Percentiles rank a stretch among this genome's conserved stretches.
phyloP scores from a whole-genome alignment of 2,797 vertebrate genomes.

The Rallus crepitans region DNA sequence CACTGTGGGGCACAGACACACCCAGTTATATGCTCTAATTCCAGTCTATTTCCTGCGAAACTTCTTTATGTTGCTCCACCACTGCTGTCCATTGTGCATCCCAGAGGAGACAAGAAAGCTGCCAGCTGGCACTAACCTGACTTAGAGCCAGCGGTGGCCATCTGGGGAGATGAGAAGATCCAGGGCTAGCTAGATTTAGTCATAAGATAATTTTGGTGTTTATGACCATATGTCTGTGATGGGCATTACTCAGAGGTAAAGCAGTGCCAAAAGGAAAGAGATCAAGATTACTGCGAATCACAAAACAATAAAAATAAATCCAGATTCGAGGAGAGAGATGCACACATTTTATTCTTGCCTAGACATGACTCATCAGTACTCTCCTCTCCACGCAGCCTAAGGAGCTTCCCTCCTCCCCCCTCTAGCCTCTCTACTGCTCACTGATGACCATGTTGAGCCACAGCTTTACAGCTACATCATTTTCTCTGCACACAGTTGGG shows the following conservation, averaged over 20 bases:
- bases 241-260: constrained; percentile 32
- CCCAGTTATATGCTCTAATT: background rate
- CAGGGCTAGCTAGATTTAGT: background rate
- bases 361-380: constrained; percentile 25
- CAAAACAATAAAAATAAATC: constrained; percentile 27
- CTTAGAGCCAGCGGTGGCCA: background rate
- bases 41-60: background rate
- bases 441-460: accelerated
- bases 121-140: background rate
- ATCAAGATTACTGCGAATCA: background rate
- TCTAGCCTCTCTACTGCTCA: background rate
- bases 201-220: constrained; percentile 19
- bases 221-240: background rate
- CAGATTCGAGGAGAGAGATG: background rate
- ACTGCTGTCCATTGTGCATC: background rate
- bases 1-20: accelerated
- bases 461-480: background rate
- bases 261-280: background rate
- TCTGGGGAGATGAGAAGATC: background rate
- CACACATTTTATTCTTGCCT: background rate
- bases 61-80: background rate
- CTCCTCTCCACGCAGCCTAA: background rate
- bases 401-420: background rate
- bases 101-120: background rate
- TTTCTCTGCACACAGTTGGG: background rate